Base-by-base conservation (phyloP, 2,113 vertebrate species). In the Capreolus pygargus region DNA sequence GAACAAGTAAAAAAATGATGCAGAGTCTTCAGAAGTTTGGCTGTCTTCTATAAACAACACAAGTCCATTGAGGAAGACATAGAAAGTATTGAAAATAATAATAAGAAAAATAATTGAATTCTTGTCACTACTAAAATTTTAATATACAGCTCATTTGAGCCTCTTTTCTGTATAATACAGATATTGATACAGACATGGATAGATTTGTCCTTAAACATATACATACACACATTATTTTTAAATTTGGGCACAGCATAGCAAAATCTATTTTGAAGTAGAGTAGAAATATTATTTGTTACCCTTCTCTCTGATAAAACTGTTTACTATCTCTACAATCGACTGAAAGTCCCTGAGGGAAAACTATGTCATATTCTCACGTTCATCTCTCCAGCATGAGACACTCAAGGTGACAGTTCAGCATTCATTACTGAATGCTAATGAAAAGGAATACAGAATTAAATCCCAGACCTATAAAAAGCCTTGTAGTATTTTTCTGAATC, bases 291-390 rank as follows among this genome's bases (percentile, higher is more conserved):
- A 84, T 25, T 60, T 47, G 28, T 52, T 90, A 30, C 3, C n/a
- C 21, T 96, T 93, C 58, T 78, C 36, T 83, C 82, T 93, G 82
- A 93, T 91, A 78, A 83, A 83, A 61, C 47, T 61, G n/a, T 91
- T 89, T 76, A 89, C 61, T 81, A 97, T 21, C 33, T 76, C 43
- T 27, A 90, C 54, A 85, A 76, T 84, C 67, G 82, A 85, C 11
- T 85, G 67, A 55, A 96, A 94, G 52, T 81, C 74, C 13, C 52
- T 17, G 7, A 54, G 60, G 76, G 64, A 64, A 61, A 94, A 15
- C 19, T 64, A 88, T 27, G 21, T 39, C 55, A 16, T 16, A 54
- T 45, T n/a, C 28, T 55, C 10, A 54, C 25, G 25, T 76, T 88
- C 61, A 16, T 16, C 52, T 27, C 88, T 58, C 30, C 15, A 7